Base-by-base conservation (phyloP, 1,140 invertebrate species). In the Rhyzopertha dominica region DNA sequence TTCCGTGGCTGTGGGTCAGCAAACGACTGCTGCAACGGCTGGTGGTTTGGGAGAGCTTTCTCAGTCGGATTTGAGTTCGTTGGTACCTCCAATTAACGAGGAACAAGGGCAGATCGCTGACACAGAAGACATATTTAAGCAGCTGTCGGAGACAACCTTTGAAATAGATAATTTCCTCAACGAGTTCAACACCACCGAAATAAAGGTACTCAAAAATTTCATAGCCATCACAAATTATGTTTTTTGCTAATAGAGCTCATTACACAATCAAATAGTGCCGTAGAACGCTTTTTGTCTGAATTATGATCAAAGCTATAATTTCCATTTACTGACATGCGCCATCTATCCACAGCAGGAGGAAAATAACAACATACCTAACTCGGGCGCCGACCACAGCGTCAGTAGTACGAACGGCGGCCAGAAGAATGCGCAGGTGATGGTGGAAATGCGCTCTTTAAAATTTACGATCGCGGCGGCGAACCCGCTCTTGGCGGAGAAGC, bases 401-500 rank as follows among this genome's bases (percentile, higher is more conserved):
- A 56, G 25, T 39, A 59, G 45, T 56, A 49, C 53, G 7, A 51
- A 51, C 36, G 14, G 43, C 23, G 49, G 49, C 22, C 55, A 59
- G 20, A 63, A 68, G 56, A 61, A 54, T 44, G 54, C 57, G 70
- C 72, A 63, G 68, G 67, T 63, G 62, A 65, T 62, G 62, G 57
- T 49, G 57, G 73, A 49, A 62, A 68, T 43, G 68, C 68, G 47
- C 73, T 72, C 59, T 70, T 40, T 58, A 54, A 84, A 84, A 69
- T 83, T 82, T 59, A 86, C 84, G 42, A 88, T 90, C 35, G 85
- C 85, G 1, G 84, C 85, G 0, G 81, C 82, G 10, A 90, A 90
- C 67, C 86, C 86, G 22, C 70, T 90, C 28, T 70, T 90, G 47
- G 86, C 86, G 9, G 75, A 78, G 53, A 78, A 77, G 49, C 51